Conservation (phyloP, 2,797 vertebrate species). For the Crocidura indochinensis region DNA sequence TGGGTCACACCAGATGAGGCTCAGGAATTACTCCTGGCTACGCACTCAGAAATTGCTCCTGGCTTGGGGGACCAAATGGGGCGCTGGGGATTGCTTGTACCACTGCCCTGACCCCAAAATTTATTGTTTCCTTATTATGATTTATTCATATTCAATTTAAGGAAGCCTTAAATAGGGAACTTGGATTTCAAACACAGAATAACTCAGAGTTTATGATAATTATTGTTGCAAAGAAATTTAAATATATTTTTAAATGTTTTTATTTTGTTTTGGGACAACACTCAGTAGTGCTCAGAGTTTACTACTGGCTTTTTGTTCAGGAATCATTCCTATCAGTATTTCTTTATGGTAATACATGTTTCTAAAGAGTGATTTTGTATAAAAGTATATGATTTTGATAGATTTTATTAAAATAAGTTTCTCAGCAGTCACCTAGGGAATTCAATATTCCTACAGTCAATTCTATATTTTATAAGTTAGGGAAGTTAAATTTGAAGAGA, state of each 20-base stretch:
- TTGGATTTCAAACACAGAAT: neutral
- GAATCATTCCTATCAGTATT: neutral
- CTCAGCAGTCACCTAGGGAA: neutral
- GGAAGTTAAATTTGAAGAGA: neutral
- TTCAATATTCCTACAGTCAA: neutral
- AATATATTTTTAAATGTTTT: no score
- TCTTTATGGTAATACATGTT: neutral
- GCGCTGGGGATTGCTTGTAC: no score
- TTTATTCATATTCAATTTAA: neutral
- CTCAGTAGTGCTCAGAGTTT: no score
- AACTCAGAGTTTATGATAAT: neutral
- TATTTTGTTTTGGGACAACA: no score
- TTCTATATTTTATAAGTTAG: neutral
- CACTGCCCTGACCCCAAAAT: no score
- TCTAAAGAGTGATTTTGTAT: neutral
- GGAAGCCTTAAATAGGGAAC: neutral
- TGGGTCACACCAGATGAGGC: no score
- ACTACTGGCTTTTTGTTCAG: no score
- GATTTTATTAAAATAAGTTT: neutral
- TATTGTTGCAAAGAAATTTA: no score
- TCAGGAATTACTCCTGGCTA: no score
- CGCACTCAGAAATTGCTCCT: no score
- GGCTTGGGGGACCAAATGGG: no score
- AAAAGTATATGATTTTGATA: neutral
- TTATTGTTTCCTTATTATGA: neutral